A percentile compares a stretch with the other conserved stretches of the same genome.
Conservation (phyloP, 2,797 vertebrate genomes). For the Cygnus olor region DNA sequence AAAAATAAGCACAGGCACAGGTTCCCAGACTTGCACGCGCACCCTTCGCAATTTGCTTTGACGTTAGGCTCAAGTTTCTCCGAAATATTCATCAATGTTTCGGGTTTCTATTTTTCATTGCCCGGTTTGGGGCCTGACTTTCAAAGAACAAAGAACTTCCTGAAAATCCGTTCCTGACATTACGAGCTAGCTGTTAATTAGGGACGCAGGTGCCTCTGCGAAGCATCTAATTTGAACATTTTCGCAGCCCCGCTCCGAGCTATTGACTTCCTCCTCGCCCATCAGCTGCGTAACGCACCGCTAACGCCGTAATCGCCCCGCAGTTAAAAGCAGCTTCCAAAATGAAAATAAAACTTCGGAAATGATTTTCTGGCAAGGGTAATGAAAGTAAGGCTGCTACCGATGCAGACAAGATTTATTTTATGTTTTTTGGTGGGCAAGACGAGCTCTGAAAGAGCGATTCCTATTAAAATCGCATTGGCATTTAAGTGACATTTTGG, state of each 20-base stretch:
- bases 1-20: neutral
- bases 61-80: neutral
- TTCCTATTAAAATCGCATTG: slow-evolving; percentile 54
- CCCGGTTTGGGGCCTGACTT: slow-evolving; percentile 17
- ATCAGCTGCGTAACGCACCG: neutral
- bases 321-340: neutral
- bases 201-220: slow-evolving; percentile 22
- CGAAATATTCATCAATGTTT: neutral
- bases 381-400: neutral
- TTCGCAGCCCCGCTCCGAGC: neutral
- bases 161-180: slow-evolving; percentile 47
- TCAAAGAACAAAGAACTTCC: slow-evolving; percentile 66
- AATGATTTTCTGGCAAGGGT: neutral
- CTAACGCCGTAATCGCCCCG: neutral
- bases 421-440: neutral
- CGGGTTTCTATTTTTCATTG: slow-evolving; percentile 25
- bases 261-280: neutral
- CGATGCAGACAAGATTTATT: neutral
- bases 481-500: slow-evolving; percentile 76
- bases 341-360: slow-evolving; percentile 29
- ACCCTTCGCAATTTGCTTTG: neutral
- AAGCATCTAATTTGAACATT: neutral
- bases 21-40: neutral
- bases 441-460: slow-evolving; percentile 36
- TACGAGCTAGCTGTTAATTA: slow-evolving; percentile 7